Conservation (phyloP, 2,888 invertebrate genomes). For the Chelonus formosanus region DNA sequence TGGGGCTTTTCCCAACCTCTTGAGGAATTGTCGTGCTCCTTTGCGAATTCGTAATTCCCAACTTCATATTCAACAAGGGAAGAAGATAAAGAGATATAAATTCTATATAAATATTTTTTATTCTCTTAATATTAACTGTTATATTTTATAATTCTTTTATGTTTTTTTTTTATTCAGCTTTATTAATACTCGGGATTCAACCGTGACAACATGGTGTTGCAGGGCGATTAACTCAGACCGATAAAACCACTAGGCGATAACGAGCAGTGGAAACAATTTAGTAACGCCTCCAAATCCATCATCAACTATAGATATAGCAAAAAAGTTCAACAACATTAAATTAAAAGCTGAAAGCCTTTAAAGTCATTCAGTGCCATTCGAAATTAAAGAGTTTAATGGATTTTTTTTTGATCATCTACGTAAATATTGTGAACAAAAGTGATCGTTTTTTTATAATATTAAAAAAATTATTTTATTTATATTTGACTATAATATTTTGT, state of each 20-base stretch:
- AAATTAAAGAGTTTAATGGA: too few species aligned
- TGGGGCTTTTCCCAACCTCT: conserved; percentile 20
- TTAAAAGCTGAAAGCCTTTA: too few species aligned
- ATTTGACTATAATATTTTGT: too few species aligned
- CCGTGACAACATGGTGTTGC: conserved; percentile 20
- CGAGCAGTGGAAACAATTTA: conserved; percentile 40
- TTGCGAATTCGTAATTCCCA: conserved; percentile 33
- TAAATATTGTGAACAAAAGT: too few species aligned
- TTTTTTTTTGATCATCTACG: too few species aligned
- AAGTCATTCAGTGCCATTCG: too few species aligned
- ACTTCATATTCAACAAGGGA: conserved; percentile 26
- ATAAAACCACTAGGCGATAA: conserved; percentile 39
- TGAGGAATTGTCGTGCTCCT: conserved; percentile 33
- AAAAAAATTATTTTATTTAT: too few species aligned
- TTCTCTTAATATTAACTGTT: conserved; percentile 4
- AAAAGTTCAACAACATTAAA: too few species aligned
- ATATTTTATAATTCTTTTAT: too few species aligned
- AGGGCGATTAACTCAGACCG: conserved; percentile 24
- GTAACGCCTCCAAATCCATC: conserved; percentile 43
- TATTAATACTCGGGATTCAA: background rate
- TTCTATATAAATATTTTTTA: background rate
- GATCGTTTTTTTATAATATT: too few species aligned
- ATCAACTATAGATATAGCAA: conserved; percentile 33
- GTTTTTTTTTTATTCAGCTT: conserved; percentile 1
- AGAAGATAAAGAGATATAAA: conserved; percentile 3